Conservation (phyloP, 2,888 invertebrate species). For the Tipula unca region DNA sequence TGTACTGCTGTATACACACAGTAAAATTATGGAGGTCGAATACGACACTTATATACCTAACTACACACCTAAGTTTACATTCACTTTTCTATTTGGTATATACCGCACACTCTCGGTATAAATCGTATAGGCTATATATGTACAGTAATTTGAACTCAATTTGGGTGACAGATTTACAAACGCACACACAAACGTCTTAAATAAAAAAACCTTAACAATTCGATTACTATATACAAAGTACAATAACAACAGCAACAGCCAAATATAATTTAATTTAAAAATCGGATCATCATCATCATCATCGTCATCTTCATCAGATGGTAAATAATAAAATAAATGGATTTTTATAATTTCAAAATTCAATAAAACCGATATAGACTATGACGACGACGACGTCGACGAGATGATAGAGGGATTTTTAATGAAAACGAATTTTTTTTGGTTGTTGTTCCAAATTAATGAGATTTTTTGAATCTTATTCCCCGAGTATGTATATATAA, state of each 20-base stretch:
- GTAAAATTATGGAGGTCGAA: neutral
- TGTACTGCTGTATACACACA: neutral
- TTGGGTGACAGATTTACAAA: neutral
- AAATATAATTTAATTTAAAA: neutral
- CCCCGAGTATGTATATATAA: neutral
- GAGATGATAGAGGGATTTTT: neutral
- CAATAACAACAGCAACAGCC: neutral
- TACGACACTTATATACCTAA: neutral
- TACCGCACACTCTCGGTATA: neutral
- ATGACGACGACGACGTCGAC: neutral
- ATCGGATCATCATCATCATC: neutral
- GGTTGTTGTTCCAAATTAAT: neutral
- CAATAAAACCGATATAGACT: neutral
- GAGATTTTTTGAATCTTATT: neutral
- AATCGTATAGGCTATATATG: neutral
- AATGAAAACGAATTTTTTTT: neutral
- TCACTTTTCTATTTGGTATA: neutral
- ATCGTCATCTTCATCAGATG: neutral
- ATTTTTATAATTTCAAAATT: slow-evolving; percentile 2
- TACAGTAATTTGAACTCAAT: neutral
- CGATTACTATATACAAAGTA: neutral
- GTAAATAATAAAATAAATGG: neutral
- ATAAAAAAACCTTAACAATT: neutral
- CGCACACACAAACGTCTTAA: neutral
- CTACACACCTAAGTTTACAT: neutral